phyloP scores from a whole-genome alignment of 2,797 vertebrate species.

The Hemitrygon akajei region DNA sequence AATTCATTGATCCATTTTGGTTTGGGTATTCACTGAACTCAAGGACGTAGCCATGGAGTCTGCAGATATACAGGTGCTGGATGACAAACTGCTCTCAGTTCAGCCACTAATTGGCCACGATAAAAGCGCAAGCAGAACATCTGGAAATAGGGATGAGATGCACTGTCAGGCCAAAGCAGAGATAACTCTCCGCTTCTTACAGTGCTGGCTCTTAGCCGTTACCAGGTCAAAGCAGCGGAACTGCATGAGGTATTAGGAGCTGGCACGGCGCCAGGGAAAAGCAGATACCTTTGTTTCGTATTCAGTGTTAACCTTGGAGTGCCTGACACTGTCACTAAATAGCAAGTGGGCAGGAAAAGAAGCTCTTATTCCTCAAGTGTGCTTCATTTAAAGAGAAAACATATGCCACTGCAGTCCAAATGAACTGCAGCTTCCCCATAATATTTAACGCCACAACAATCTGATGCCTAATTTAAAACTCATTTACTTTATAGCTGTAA shows the following conservation, averaged over 20 bases:
- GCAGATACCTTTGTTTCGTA: conserved; percentile 22
- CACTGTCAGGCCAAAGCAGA: not conserved
- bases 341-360: not conserved
- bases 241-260: not conserved
- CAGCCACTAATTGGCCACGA: not conserved
- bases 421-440: not conserved
- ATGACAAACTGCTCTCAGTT: not conserved
- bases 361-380: not conserved
- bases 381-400: conserved; percentile 21
- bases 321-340: conserved; percentile 21
- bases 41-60: not conserved
- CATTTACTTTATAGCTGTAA: conserved; percentile 33
- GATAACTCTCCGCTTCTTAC: no score
- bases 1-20: conserved; percentile 13
- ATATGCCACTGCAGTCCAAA: conserved; percentile 24
- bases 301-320: conserved; percentile 21
- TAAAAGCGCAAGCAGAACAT: conserved; percentile 2
- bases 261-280: not conserved
- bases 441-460: conserved; percentile 28
- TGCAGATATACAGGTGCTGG: conserved; percentile 9
- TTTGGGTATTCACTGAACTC: not conserved
- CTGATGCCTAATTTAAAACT: conserved; percentile 33
- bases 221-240: not conserved
- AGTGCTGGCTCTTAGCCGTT: not conserved
- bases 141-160: not conserved